These are phyloP conservation scores for Lepisosteus oculatus DNA, from an alignment of 2,113 vertebrate genomes.

Conservation along the genomic window DNA sequence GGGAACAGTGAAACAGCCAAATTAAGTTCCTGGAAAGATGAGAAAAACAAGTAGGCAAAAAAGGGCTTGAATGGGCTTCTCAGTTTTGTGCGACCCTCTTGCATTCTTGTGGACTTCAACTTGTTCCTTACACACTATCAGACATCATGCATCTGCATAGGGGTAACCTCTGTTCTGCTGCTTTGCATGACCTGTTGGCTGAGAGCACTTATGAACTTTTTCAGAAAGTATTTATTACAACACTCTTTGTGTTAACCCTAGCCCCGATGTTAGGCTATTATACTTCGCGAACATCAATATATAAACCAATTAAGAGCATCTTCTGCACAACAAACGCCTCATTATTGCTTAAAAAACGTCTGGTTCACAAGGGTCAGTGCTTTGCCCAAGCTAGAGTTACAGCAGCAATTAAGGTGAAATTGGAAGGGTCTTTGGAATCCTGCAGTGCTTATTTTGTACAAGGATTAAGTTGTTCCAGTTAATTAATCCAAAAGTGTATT, in stretches of 20 bases:
- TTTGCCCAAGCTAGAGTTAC: background rate
- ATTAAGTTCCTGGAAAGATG: too few relatives aligned
- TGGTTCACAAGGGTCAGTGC: conserved; percentile 12
- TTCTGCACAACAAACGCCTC: conserved; percentile 24
- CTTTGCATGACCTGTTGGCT: too few relatives aligned
- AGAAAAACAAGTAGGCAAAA: too few relatives aligned
- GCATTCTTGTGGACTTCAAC: background rate
- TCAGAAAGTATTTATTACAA: background rate
- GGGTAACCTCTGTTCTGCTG: too few relatives aligned
- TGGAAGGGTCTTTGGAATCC: conserved; percentile 7
- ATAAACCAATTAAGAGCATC: conserved; percentile 18
- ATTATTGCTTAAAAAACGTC: conserved; percentile 14
- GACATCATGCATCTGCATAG: too few relatives aligned
- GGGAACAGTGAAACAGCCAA: too few relatives aligned
- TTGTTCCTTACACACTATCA: background rate
- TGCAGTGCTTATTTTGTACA: conserved; percentile 11
- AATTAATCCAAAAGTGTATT: conserved; percentile 19
- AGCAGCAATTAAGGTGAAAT: conserved; percentile 19
- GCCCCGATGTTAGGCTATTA: background rate
- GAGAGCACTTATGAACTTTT: too few relatives aligned
- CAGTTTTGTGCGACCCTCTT: too few relatives aligned
- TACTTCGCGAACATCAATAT: conserved; percentile 1
- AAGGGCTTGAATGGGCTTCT: too few relatives aligned
- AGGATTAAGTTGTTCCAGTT: conserved; percentile 22
- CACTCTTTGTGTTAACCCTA: background rate